phyloP scores from a whole-genome alignment of 2,888 invertebrate genomes.

The Drosophila antonietae region DNA sequence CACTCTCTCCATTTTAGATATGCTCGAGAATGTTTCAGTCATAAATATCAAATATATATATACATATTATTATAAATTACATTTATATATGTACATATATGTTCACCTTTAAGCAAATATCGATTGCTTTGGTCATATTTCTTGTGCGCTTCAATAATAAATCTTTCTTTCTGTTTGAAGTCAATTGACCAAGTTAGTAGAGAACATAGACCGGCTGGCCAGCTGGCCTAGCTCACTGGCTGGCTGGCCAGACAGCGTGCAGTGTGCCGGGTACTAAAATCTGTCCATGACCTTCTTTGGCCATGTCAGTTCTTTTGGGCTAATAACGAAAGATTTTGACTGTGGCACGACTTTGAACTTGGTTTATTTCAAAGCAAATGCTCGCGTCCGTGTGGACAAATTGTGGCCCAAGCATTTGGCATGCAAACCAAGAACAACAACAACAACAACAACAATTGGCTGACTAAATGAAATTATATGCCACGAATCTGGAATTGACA shows the following conservation, averaged over 20 bases:
- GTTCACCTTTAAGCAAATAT: slow-evolving; percentile 3
- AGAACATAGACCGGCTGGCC: neutral
- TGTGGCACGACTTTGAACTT: slow-evolving; percentile 81
- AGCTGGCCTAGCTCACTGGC: slow-evolving; percentile 1
- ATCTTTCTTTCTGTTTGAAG: slow-evolving; percentile 54
- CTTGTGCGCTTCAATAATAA: slow-evolving; percentile 78
- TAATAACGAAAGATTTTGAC: slow-evolving; percentile 64
- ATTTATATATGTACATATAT: slow-evolving; percentile 5
- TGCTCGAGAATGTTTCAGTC: slow-evolving; percentile 40
- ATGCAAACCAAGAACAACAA: slow-evolving; percentile 61
- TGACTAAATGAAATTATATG: slow-evolving; percentile 73
- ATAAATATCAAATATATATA: slow-evolving; percentile 14
- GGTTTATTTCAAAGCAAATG: slow-evolving; percentile 40
- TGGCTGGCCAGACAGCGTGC: slow-evolving; percentile 19
- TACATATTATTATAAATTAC: neutral
- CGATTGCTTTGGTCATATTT: slow-evolving; percentile 64
- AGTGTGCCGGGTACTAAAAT: slow-evolving; percentile 56
- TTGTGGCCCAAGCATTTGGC: slow-evolving; percentile 74
- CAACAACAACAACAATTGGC: slow-evolving; percentile 39
- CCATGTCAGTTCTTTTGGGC: slow-evolving; percentile 41
- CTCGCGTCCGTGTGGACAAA: slow-evolving; percentile 64
- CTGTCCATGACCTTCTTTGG: slow-evolving; percentile 80
- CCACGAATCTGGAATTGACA: slow-evolving; percentile 70
- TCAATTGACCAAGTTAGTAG: slow-evolving; percentile 69
- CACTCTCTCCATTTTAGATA: slow-evolving; percentile 17